Evolutionary conservation across 2,888 invertebrate genomes (phyloP), one percentile per base, ranked within the genome.

Genomic region (Drosophila stalkeri): DNA sequence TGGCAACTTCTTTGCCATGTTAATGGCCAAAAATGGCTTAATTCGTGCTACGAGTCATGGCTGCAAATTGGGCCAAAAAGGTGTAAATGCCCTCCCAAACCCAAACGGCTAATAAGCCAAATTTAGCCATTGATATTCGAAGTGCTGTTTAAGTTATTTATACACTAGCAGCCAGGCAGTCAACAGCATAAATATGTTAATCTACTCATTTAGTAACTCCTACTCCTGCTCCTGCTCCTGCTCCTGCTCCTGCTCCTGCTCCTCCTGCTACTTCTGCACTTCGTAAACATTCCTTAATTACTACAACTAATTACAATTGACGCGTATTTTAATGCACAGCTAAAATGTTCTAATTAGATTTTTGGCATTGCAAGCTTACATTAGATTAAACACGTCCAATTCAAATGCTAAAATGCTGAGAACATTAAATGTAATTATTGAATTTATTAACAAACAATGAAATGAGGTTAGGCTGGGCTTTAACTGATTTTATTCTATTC

Each of bases 11-110:
- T 86, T 60, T 72, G 69, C 81, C 69, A 59, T 63, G 54, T 67
- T 78, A 76, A 76, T 78, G 66, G 70, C 59, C 66, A 54, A 59
- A 71, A 84, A 83, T 81, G 73, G 68, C 87, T 82, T 77, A 71
- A 86, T 82, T 76, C 41, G 54, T 49, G 39, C 52, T 44, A 55
- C 71, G 56, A 41, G 49, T 23, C 43, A n/a, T 18, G 47, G 44
- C 41, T 43, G n/a, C 56, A 51, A 68, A 68, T 12, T 55, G 56
- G 27, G 27, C 43, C 35, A 14, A 56, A 57, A 69, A 69, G 68
- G 43, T 56, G 27, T 14, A 37, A 44, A 35, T 9, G 41, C 20
- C 14, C 14, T 12, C 11, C 37, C 11, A 11, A 23, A 20, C 27
- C 41, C 27, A n/a, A n/a, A n/a, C n/a, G 47, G 35, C 44, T 59